Evolutionary conservation across 1,140 invertebrate species (phyloP).

Genomic region (Lethrus apterus): DNA sequence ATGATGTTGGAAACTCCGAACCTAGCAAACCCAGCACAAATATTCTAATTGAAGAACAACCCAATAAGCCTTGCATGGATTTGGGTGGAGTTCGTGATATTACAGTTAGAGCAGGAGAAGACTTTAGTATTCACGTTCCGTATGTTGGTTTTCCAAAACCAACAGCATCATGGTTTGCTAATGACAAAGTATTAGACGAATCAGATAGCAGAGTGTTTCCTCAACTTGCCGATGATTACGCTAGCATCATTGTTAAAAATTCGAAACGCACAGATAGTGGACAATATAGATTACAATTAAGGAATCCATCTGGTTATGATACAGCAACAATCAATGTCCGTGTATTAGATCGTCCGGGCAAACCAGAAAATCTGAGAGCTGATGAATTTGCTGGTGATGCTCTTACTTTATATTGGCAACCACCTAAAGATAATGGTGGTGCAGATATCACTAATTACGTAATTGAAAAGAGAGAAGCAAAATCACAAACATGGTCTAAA

Average conservation of each 20-base stretch:
- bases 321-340: constrained; percentile 89
- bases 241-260: constrained; percentile 84
- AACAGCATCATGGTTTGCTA: constrained; percentile 84
- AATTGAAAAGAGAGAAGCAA: constrained; percentile 86
- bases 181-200: constrained; percentile 71
- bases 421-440: constrained; percentile 93
- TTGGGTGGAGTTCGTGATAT: constrained; percentile 89
- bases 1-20: constrained; percentile 87
- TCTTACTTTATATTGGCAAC: constrained; percentile 91
- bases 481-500: constrained; percentile 77
- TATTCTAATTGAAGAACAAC: constrained; percentile 87
- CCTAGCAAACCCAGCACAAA: constrained; percentile 83
- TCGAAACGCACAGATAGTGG: constrained; percentile 86
- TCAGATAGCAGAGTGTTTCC: constrained; percentile 70
- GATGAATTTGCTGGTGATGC: constrained; percentile 94
- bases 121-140: constrained; percentile 92
- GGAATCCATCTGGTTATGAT: constrained; percentile 92
- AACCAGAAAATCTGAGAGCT: constrained; percentile 79
- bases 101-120: constrained; percentile 92
- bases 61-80: constrained; percentile 93
- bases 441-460: constrained; percentile 94
- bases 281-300: constrained; percentile 84
- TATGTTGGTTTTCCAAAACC: constrained; percentile 94
- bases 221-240: constrained; percentile 80
- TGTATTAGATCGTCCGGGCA: constrained; percentile 83